These are phyloP conservation scores for Lepilemur ruficaudatus DNA, from an alignment of 2,797 vertebrate species.

Conservation along the genomic window DNA sequence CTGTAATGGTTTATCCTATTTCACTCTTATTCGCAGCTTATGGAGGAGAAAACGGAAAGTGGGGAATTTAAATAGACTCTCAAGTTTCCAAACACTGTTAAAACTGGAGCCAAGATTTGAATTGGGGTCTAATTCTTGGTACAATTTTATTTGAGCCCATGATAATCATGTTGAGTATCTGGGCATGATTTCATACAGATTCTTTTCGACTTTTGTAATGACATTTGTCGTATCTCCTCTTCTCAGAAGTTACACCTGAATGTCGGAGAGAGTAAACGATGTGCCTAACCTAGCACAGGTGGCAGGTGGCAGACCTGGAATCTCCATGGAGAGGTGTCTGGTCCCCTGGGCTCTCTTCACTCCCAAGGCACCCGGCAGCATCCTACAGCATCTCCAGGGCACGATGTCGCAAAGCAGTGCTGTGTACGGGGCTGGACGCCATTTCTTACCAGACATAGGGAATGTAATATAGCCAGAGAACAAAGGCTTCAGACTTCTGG, in stretches of 20 bases:
- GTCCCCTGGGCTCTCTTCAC: too few relatives aligned
- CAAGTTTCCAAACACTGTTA: neutral
- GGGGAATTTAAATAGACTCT: neutral
- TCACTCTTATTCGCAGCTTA: neutral
- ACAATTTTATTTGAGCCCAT: fast-evolving
- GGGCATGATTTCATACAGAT: neutral
- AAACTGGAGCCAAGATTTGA: neutral
- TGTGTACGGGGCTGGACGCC: fast-evolving
- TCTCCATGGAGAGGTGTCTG: neutral
- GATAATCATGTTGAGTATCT: fast-evolving
- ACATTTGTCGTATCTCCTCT: neutral
- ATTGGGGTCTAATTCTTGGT: neutral
- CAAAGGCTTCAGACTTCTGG: neutral
- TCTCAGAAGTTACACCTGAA: neutral
- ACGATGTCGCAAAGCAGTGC: neutral
- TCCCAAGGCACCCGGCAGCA: fast-evolving
- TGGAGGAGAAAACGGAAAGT: neutral
- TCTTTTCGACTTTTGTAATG: neutral
- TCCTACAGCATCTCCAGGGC: fast-evolving
- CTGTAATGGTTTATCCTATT: neutral
- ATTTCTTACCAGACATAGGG: neutral
- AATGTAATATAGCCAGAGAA: neutral
- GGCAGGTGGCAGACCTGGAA: neutral
- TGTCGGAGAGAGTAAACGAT: neutral
- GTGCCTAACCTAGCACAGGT: neutral